Evolutionary conservation across 1,140 invertebrate species (phyloP).

Genomic region (Diuraphis noxia): DNA sequence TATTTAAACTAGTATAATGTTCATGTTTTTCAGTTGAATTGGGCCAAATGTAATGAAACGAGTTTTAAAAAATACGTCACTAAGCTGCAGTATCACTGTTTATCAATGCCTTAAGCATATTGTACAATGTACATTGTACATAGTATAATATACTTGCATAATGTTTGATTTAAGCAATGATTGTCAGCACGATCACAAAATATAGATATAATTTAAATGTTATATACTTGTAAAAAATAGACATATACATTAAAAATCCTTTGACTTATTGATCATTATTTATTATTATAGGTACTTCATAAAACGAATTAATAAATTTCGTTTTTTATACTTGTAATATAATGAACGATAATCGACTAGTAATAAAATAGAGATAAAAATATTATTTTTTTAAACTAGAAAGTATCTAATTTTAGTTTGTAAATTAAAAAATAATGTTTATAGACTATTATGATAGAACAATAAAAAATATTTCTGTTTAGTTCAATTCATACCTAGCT

Average conservation of each 20-base stretch:
- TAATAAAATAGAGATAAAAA: not conserved
- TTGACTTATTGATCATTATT: not conserved
- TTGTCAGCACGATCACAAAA: not conserved
- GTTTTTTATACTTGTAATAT: not conserved
- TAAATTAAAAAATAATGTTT: not conserved
- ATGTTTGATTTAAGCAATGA: not conserved
- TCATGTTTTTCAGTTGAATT: not conserved
- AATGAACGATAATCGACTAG: not conserved
- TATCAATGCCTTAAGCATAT: not conserved
- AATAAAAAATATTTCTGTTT: not conserved
- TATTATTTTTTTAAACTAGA: not conserved
- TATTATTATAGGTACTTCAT: not conserved
- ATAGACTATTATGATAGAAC: not conserved
- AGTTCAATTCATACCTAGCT: not conserved
- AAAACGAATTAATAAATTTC: not conserved
- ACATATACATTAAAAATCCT: not conserved
- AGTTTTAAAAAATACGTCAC: constrained; percentile 6
- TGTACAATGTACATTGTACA: not conserved
- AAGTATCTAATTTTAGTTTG: not conserved
- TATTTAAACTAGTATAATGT: not conserved
- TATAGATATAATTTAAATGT: not conserved
- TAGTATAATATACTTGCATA: constrained; percentile 15
- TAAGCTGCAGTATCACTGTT: not conserved
- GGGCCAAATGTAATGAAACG: not conserved
- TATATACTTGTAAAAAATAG: not conserved